Conservation (phyloP, 1,140 invertebrate genomes). For the Zaprionus capensis region DNA sequence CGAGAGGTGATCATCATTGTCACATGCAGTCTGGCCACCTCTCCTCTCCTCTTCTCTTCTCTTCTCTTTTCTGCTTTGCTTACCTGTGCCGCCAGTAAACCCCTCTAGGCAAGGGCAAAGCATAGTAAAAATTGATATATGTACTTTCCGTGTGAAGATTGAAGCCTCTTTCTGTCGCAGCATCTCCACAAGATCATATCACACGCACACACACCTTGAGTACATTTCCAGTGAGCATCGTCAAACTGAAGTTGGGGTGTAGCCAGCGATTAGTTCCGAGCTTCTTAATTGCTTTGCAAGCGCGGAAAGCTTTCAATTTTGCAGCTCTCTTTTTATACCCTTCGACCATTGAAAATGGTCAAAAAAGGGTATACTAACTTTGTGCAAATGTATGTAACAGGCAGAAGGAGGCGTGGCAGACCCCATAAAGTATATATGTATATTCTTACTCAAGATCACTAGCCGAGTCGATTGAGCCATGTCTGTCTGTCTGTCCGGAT, state of each 20-base stretch:
- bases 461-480: too few relatives aligned
- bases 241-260: background rate
- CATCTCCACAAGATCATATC: slow-evolving; percentile 7
- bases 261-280: background rate
- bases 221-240: background rate
- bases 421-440: too few relatives aligned
- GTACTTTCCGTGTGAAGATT: background rate
- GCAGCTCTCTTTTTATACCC: background rate
- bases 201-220: background rate
- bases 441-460: too few relatives aligned
- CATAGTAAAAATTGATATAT: slow-evolving; percentile 16
- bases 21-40: slow-evolving; percentile 36
- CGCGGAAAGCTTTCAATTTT: background rate
- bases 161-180: background rate
- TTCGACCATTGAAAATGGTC: too few relatives aligned
- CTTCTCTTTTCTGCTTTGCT: background rate
- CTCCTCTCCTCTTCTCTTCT: too few relatives aligned
- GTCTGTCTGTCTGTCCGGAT: too few relatives aligned
- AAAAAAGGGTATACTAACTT: too few relatives aligned
- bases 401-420: too few relatives aligned
- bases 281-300: background rate
- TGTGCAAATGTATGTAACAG: too few relatives aligned
- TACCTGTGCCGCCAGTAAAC: slow-evolving; percentile 6
- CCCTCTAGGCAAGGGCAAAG: background rate
- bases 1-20: slow-evolving; percentile 50